These are phyloP conservation scores for Grantiella picta DNA, from an alignment of 2,113 vertebrate species.

Conservation along the genomic window DNA sequence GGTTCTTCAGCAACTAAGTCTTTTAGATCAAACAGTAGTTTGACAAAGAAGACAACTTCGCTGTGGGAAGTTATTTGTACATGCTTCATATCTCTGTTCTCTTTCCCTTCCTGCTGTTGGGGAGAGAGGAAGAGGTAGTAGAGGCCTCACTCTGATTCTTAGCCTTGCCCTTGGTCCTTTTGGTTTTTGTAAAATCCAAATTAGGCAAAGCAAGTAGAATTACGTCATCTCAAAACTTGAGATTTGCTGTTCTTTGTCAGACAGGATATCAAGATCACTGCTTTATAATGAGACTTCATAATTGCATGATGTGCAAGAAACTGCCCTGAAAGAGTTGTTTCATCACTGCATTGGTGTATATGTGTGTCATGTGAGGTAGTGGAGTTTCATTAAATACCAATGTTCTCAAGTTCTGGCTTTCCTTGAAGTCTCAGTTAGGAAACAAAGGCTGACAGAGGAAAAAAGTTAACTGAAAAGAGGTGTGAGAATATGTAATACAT, in stretches of 20 bases:
- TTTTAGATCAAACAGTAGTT: neutral
- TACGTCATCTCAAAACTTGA: neutral
- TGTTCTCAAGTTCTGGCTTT: neutral
- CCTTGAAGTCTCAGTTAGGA: neutral
- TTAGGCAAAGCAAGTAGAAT: neutral
- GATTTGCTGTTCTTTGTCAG: neutral
- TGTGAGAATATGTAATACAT: neutral
- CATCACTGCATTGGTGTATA: neutral
- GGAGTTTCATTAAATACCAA: neutral
- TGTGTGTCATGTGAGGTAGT: neutral
- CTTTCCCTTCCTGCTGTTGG: neutral
- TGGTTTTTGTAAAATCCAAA: neutral
- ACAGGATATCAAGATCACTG: neutral
- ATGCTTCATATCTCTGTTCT: neutral
- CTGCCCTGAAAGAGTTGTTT: neutral
- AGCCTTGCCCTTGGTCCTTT: neutral
- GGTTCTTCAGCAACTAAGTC: neutral
- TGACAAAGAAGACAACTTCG: neutral
- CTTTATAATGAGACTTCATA: neutral
- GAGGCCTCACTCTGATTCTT: neutral
- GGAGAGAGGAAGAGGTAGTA: neutral
- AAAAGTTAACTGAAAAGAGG: neutral
- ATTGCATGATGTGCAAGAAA: neutral
- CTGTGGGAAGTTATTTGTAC: neutral
- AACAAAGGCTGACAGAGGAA: neutral